Percentiles rank a stretch among this genome's conserved stretches.
These are phyloP conservation scores for Erythrolamprus reginae DNA, from an alignment of 2,113 vertebrate genomes.

Conservation along the genomic window DNA sequence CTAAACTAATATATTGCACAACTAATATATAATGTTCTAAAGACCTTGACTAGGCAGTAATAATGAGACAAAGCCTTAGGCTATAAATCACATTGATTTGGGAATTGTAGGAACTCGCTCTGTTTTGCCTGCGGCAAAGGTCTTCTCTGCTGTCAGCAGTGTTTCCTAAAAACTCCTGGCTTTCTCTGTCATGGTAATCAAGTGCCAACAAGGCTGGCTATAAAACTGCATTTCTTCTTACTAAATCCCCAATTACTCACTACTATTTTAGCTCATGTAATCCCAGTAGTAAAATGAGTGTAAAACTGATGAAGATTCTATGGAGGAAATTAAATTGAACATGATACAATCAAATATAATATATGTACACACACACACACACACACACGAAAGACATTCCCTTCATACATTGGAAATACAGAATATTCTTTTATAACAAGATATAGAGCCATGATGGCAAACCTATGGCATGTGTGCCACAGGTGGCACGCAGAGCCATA, in stretches of 20 bases:
- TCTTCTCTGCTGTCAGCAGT: conserved; percentile 55
- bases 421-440: conserved; percentile 11
- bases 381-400: neutral
- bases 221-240: conserved; percentile 39
- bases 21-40: conserved; percentile 18
- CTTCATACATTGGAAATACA: neutral
- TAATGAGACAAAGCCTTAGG: conserved; percentile 57
- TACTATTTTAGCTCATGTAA: conserved; percentile 44
- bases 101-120: conserved; percentile 35
- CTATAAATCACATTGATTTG: conserved; percentile 47
- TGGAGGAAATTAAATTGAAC: conserved; percentile 31
- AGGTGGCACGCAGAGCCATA: too few species aligned
- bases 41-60: conserved; percentile 48
- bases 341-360: neutral
- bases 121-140: conserved; percentile 60
- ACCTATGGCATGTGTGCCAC: too few species aligned
- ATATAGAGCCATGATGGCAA: too few species aligned
- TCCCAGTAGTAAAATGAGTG: conserved; percentile 2
- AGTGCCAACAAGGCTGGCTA: conserved; percentile 48
- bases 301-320: conserved; percentile 8
- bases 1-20: conserved; percentile 34
- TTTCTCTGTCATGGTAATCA: conserved; percentile 54
- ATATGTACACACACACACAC: neutral
- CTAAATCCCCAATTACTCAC: conserved; percentile 45
- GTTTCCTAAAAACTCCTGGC: conserved; percentile 30